Evolutionary conservation across 2,113 vertebrate genomes (phyloP).

Genomic region (Gila orcuttii): DNA sequence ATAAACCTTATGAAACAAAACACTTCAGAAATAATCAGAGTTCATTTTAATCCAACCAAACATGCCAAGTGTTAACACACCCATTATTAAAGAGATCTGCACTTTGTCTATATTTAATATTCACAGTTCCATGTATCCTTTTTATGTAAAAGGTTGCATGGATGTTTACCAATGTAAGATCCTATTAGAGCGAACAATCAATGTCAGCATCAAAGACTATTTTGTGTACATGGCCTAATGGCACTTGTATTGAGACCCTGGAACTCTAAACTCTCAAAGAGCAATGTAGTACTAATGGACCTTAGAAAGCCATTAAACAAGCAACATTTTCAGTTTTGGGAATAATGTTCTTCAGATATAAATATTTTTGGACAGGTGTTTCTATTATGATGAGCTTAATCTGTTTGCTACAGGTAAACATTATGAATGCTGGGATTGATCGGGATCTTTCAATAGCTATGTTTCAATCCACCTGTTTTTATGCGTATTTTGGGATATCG

Average conservation of each 20-base stretch:
- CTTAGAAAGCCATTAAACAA: neutral
- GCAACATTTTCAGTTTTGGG: neutral
- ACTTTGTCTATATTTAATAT: neutral
- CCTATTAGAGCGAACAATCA: neutral
- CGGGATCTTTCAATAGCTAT: too few species aligned
- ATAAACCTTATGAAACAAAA: neutral
- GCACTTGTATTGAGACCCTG: neutral
- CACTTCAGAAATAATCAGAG: neutral
- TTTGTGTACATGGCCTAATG: constrained; percentile 40
- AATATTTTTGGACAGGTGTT: neutral
- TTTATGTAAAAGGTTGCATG: neutral
- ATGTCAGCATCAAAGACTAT: constrained; percentile 29
- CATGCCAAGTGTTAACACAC: too few species aligned
- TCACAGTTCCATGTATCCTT: neutral
- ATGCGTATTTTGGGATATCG: too few species aligned
- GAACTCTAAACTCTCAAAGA: neutral
- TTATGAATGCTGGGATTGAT: too few species aligned
- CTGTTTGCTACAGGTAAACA: neutral
- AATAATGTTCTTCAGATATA: neutral
- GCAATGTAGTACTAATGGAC: neutral
- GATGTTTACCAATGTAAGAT: neutral
- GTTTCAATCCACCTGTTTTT: too few species aligned
- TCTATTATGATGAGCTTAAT: neutral
- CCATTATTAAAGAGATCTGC: neutral
- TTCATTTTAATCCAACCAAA: too few species aligned